Base-by-base conservation (phyloP, 2,113 vertebrate species). In the Oxygymnocypris stewartii region DNA sequence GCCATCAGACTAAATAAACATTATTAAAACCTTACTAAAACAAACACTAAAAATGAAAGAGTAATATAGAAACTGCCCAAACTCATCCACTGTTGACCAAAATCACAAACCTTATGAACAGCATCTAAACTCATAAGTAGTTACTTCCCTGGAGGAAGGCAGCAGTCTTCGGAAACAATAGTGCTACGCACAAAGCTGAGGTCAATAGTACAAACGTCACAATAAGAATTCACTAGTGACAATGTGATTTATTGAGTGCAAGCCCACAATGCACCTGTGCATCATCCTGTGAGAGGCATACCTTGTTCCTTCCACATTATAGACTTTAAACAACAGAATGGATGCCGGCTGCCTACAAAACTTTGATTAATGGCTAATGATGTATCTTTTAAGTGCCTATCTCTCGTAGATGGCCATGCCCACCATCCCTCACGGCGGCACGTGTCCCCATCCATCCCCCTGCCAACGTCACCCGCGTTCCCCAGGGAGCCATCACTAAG, bases 401-500 rank as follows among this genome's bases (percentile, higher is more conserved):
- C 37, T 80, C 7, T 42, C 2, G 0, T 18, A 23, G 42, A 82
- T 31, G 1, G 28, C 28, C 28, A 31, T 31, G 28, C 28, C 28
- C 28, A 31, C 28, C 28, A 31, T 59, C 83, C 40, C 77, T 71
- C 51, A 73, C n/a, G 18, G 8, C 20, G 1, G 59, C 82, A 75
- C 74, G 13, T 77, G 73, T 49, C 73, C 63, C 67, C 54, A 23
- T 40, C 20, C 35, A 67, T 59, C 59, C 85, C 65, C 84, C 86
- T 7, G 6, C 28, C 28, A 31, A 31, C 28, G 28, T 31, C 28
- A 31, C 28, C 28, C 28, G 28, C 9, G 57, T 71, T 40, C 85
- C 84, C 82, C 63, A 80, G 75, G 87, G 80, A 86, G 44, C 63
- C 85, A 86, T 88, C 61, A 85, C 57, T 61, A 82, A 57, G 84